Evolutionary conservation across 2,797 vertebrate species (phyloP).

Genomic region (Sebastiscus albofasciatus): DNA sequence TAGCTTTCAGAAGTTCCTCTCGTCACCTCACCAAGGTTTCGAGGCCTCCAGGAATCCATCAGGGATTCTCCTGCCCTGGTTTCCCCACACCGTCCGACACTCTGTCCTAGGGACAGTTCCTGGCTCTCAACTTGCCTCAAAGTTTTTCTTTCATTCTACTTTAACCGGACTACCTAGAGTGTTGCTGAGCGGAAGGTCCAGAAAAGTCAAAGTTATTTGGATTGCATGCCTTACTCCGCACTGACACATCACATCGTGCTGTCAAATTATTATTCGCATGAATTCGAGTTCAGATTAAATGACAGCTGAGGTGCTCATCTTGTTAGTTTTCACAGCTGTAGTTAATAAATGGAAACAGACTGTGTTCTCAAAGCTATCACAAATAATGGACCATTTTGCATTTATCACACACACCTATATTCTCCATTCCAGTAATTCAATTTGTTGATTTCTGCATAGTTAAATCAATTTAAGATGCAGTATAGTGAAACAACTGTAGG

Average conservation of each 20-base stretch:
- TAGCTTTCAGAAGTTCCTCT: conserved; percentile 37
- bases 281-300: neutral
- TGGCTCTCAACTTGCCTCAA: conserved; percentile 59
- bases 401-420: neutral
- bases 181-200: conserved; percentile 2
- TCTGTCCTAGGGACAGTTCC: conserved; percentile 45
- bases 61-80: conserved; percentile 72
- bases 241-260: neutral
- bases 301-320: neutral
- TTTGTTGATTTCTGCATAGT: neutral
- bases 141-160: conserved; percentile 36
- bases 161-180: conserved; percentile 1
- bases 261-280: neutral
- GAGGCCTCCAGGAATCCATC: conserved; percentile 50
- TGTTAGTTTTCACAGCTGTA: conserved; percentile 2
- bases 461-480: neutral
- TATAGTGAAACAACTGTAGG: neutral
- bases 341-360: neutral
- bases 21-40: conserved; percentile 15
- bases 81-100: conserved; percentile 56
- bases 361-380: neutral
- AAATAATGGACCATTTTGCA: neutral
- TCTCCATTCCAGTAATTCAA: neutral
- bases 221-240: neutral
- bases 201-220: conserved; percentile 1